A percentile compares a stretch with the other conserved stretches of the same genome.
Conservation (phyloP, 1,140 invertebrate species). For the Monochamus saltuarius region DNA sequence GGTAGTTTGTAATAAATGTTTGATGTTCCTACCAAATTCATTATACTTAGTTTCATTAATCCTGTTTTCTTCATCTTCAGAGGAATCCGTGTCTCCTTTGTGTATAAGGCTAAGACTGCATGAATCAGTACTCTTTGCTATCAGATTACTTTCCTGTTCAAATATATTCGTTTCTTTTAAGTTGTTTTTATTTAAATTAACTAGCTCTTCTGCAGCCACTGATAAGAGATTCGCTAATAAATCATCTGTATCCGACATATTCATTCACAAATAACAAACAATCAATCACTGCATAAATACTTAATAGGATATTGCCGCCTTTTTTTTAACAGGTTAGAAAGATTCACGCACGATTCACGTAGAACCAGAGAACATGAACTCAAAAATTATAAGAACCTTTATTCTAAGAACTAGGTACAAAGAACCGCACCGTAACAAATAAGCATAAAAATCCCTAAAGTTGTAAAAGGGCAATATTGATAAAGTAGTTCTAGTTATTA, state of each 20-base stretch:
- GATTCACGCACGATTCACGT: too few relatives aligned
- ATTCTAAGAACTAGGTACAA: too few relatives aligned
- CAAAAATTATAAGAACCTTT: too few relatives aligned
- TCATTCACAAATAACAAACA: not conserved
- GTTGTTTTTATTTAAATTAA: conserved; percentile 15
- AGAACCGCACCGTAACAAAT: too few relatives aligned
- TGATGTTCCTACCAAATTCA: conserved; percentile 67
- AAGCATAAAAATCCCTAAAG: too few relatives aligned
- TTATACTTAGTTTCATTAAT: conserved; percentile 71
- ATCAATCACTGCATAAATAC: not conserved
- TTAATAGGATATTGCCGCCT: not conserved
- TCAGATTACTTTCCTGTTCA: conserved; percentile 23
- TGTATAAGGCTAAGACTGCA: conserved; percentile 55
- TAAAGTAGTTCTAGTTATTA: too few relatives aligned
- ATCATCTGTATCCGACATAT: conserved; percentile 29
- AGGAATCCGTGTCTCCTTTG: conserved; percentile 68
- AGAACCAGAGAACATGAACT: too few relatives aligned
- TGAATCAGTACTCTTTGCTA: too few relatives aligned
- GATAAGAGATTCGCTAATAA: conserved; percentile 30
- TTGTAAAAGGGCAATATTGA: too few relatives aligned
- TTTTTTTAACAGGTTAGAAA: not conserved
- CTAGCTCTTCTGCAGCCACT: conserved; percentile 31
- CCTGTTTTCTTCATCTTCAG: conserved; percentile 77
- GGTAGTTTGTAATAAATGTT: conserved; percentile 44
- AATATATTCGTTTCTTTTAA: conserved; percentile 37